Base-by-base conservation (phyloP, 2,113 vertebrate genomes). In the Pangasianodon hypophthalmus region DNA sequence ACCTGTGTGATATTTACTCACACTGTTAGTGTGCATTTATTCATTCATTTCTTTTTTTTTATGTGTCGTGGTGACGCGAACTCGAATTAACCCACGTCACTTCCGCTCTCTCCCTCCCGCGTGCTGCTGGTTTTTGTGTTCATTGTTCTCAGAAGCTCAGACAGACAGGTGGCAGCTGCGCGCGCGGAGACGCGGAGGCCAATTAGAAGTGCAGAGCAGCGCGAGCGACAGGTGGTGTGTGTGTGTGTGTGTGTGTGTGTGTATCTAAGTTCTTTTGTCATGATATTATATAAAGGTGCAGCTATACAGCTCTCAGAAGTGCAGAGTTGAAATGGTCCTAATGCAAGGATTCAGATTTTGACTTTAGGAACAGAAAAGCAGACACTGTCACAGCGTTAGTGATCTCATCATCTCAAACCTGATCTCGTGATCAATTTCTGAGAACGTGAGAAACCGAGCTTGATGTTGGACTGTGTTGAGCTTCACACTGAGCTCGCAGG, bases 131-230 rank as follows among this genome's bases (percentile, higher is more conserved):
- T 6, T 44, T 75, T 52, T 80, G 77, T 80, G 77, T 37, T 54
- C 18, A 56, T 37, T 82, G 50, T 56, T 56, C 48, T 81, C 14
- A 4, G 9, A 18, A 18, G 1, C 11, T 29, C 50, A 82, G 50
- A 82, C 80, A 37, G 67, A 87, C 85, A 73, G 85, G 50, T 87
- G 85, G 50, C 85, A 87, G 85, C 67, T 87, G 85, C 64, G n/a
- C 85, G 19, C 56, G 67, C 29, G 16, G 62, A 50, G 62, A 50
- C 62, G 11, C 21, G n/a, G 46, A 67, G 85, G 50, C 32, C 50
- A 73, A 75, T 86, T 73, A 86, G 48, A 85, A 67, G 5, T 32
- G 58, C 56, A 19, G 62, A 58, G 83, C 41, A 50, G 62, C 82
- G 54, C 54, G 56, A 85, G 64, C n/a, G 46, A 69, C 85, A 86